Evolutionary conservation across 2,888 invertebrate species (phyloP), one percentile per base, ranked within the genome.

Genomic region (Cheilosia impressa): DNA sequence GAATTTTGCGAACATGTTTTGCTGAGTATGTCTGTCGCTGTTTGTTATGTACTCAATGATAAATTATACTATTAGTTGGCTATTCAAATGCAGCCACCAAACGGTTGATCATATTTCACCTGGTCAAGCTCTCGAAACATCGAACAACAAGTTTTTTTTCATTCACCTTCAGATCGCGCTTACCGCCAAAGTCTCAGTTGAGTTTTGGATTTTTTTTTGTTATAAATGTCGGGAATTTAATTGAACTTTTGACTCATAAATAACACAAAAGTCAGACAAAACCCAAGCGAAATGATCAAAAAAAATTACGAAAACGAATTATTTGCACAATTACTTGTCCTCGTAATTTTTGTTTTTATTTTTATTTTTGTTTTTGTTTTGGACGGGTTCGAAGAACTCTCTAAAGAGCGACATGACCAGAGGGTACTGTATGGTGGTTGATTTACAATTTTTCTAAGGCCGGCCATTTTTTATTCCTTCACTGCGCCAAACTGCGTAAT

Each of bases 181-280:
- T 38, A 47, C 38, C 24, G 15, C 38, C 10, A 13, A 38, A 19
- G 50, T 60, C 19, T 19, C n/a, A 50, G 55, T 52, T 52, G 22
- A 13, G 4, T 52, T 52, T 52, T 22, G 1, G 13, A 17, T 45
- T 6, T 5, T 45, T n/a, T n/a, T 17, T n/a, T 17, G 17, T 6
- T 9, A 2, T 9, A 66, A 73, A 60, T 81, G 65, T 71, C 80
- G 80, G 69, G 69, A 76, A 58, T 77, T 66, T 77, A 77, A 82
- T 82, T 76, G 72, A 78, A 83, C 66, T 78, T 63, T 24, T 73
- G 72, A 63, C 66, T 66, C 77, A 57, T 78, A 83, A 83, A 83
- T 83, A 78, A 78, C 71, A 72, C 47, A 62, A 60, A 83, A 78
- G 22, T 72, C 55, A 72, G 71, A 71, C 77, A 72, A 72, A 55